Percentiles rank a stretch among this genome's conserved stretches.
phyloP scores from a whole-genome alignment of 2,797 vertebrate species.

The Oreochromis mossambicus region DNA sequence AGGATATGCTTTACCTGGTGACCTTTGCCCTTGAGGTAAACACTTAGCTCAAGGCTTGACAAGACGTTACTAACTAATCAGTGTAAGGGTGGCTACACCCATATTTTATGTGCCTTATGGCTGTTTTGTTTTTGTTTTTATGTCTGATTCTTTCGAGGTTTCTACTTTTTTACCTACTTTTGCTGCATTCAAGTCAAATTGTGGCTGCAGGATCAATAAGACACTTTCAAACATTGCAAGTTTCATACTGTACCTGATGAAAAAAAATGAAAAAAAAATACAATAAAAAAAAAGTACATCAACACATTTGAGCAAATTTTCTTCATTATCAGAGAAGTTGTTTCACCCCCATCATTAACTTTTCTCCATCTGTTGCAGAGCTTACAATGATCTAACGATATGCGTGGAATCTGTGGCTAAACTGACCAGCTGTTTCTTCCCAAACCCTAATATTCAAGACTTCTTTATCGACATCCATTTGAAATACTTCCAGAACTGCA shows the following conservation, averaged over 20 bases:
- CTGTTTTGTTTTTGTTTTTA: not conserved
- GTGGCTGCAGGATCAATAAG: not conserved
- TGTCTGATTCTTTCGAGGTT: not conserved
- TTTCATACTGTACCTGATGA: not conserved
- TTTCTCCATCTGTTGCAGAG: constrained; percentile 26
- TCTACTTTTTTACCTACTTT: not conserved
- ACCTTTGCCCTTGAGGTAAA: not conserved
- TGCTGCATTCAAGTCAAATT: not conserved
- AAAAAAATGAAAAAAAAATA: not conserved
- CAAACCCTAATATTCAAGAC: constrained; percentile 54
- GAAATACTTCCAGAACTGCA: constrained; percentile 61
- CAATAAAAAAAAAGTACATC: not conserved
- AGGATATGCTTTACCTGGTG: not conserved
- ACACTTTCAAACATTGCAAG: not conserved
- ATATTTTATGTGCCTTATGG: not conserved
- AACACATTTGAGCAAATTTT: not conserved
- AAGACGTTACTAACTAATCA: not conserved
- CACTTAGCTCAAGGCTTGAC: fast-evolving
- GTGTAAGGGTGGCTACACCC: not conserved
- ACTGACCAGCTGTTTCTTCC: not conserved
- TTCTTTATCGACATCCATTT: constrained; percentile 64
- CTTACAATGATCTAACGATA: not conserved
- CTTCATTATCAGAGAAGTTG: not conserved
- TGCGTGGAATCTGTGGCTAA: not conserved
- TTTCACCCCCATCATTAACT: not conserved